A percentile compares a stretch with the other conserved stretches of the same genome.
These are phyloP conservation scores for Cheilinus undulatus DNA, from an alignment of 2,113 vertebrate genomes.

Conservation along the genomic window DNA sequence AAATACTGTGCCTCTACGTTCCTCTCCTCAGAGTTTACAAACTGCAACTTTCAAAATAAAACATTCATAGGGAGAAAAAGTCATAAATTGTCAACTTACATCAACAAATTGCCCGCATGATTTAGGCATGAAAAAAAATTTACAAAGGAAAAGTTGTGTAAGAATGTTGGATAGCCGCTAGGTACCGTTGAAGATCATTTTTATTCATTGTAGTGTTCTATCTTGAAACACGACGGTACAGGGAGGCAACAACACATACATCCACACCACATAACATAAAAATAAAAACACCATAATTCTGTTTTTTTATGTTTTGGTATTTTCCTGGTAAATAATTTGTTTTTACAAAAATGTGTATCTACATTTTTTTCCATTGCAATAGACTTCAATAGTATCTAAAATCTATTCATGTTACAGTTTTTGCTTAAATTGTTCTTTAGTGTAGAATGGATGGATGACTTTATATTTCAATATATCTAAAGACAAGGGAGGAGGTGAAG, in stretches of 20 bases:
- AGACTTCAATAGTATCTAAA: constrained; percentile 88
- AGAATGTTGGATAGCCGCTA: constrained; percentile 95
- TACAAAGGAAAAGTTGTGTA: constrained; percentile 99
- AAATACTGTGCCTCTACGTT: no score
- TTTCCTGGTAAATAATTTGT: constrained; percentile 86
- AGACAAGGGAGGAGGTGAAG: constrained; percentile 86
- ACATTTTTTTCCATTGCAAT: constrained; percentile 78
- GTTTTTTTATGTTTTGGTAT: constrained; percentile 82
- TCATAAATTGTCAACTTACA: constrained; percentile 93
- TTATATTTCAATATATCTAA: constrained; percentile 91
- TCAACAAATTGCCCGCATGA: constrained; percentile 99
- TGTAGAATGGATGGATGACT: constrained; percentile 92
- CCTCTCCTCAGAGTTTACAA: constrained; percentile 39
- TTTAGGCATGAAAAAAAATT: constrained; percentile 99
- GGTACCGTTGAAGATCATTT: constrained; percentile 91
- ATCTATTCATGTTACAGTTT: constrained; percentile 86
- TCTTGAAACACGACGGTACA: constrained; percentile 95
- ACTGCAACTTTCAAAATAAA: constrained; percentile 71
- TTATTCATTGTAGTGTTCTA: constrained; percentile 84
- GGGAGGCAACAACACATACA: constrained; percentile 99
- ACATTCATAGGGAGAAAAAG: constrained; percentile 68
- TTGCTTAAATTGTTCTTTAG: constrained; percentile 87
- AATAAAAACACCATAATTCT: constrained; percentile 93
- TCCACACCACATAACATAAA: constrained; percentile 99
- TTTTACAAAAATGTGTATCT: constrained; percentile 88